phyloP scores from a whole-genome alignment of 2,113 vertebrate species.

The Mormoops blainvillei region DNA sequence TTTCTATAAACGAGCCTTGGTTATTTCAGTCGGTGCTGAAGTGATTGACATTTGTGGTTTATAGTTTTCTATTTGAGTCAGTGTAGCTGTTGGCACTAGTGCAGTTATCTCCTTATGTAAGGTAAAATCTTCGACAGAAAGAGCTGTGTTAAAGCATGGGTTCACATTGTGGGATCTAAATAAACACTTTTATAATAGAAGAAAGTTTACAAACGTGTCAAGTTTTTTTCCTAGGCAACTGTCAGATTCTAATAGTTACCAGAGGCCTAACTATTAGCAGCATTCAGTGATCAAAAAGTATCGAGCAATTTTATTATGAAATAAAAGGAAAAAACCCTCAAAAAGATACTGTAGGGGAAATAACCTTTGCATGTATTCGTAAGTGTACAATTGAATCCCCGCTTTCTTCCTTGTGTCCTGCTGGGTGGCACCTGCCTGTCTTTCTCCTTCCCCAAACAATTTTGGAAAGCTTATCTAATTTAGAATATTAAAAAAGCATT shows the following conservation, averaged over 20 bases:
- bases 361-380: background rate
- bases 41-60: background rate
- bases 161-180: background rate
- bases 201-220: background rate
- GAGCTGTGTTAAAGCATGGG: background rate
- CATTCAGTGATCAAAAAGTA: slow-evolving; percentile 10
- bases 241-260: background rate
- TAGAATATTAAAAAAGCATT: slow-evolving; percentile 21
- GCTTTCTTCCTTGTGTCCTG: background rate
- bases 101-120: background rate
- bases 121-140: background rate
- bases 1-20: background rate
- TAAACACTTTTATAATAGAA: background rate
- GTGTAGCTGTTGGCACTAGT: background rate
- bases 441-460: slow-evolving; percentile 1
- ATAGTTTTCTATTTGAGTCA: background rate
- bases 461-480: slow-evolving; percentile 21
- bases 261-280: background rate
- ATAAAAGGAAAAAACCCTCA: background rate
- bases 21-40: background rate
- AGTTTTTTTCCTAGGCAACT: background rate
- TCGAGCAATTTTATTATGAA: background rate
- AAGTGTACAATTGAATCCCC: background rate
- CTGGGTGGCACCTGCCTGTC: background rate
- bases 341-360: slow-evolving; percentile 21